Base-by-base conservation (phyloP, 2,888 invertebrate genomes). In the Drosophila neotestacea region DNA sequence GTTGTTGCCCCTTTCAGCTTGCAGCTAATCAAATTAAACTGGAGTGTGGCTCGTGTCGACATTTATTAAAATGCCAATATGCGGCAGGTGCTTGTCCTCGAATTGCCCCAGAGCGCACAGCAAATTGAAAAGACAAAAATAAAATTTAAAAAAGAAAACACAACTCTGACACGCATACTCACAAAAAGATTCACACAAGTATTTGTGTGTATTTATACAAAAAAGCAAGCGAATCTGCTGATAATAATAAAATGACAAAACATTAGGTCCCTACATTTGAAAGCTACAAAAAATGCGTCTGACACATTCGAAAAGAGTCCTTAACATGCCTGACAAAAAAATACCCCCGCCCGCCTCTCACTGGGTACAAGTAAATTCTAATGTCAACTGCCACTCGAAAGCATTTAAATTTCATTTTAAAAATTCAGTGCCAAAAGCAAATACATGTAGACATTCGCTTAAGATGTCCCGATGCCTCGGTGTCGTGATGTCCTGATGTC, bases 61-160 rank as follows among this genome's bases (percentile, higher is more conserved):
- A 81, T 77, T 83, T 80, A 89, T 88, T 90, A 80, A 89, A 88
- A 86, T 77, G 80, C 75, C 88, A 89, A 87, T 81, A 75, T 66
- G 59, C 74, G 50, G 39, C 65, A 67, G 68, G 60, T 54, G 77
- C 62, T 50, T 22, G 50, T 46, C 30, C 52, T 34, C 22, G 48
- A 64, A 60, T 65, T 73, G 60, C 63, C 68, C 39, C 34, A 56
- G 41, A 67, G 59, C 48, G 41, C 27, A 38, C 42, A 13, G 34
- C 44, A 70, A 79, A 75, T 79, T 79, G 63, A 50, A 67, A 65
- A 60, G 32, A 56, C 42, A 65, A 56, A 46, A 63, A 22, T 13
- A 48, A 34, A 55, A 54, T 47, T 41, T 22, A 32, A 39, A 56
- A 16, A 38, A 38, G 10, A 64, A 44, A 73, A 70, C 51, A 62